A percentile compares a stretch with the other conserved stretches of the same genome.
Evolutionary conservation across 1,140 invertebrate species (phyloP).

Genomic region (Thereuonema tuberculata): DNA sequence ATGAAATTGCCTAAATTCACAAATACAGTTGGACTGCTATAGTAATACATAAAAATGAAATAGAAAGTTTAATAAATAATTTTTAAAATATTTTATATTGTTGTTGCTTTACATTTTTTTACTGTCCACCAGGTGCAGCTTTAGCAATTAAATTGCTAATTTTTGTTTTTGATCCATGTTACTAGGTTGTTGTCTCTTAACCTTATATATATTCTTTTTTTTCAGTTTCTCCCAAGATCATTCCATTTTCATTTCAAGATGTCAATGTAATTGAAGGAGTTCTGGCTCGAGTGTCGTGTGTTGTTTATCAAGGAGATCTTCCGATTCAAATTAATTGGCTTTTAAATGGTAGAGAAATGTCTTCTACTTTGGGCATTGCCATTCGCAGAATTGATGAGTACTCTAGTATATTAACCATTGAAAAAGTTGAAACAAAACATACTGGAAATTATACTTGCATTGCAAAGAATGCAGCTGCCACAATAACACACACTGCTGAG

Average conservation of each 20-base stretch:
- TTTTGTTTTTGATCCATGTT: too few relatives aligned
- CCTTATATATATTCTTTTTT: slow-evolving; percentile 1
- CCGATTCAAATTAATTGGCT: slow-evolving; percentile 56
- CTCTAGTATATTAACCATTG: slow-evolving; percentile 57
- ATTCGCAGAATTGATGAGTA: slow-evolving; percentile 29
- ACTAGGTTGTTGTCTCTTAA: too few relatives aligned
- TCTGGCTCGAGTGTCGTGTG: slow-evolving; percentile 17
- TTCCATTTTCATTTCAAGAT: slow-evolving; percentile 40
- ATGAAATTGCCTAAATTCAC: too few relatives aligned
- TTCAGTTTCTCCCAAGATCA: slow-evolving; percentile 34
- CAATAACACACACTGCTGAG: slow-evolving; percentile 27
- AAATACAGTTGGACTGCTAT: too few relatives aligned
- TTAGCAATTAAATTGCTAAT: too few relatives aligned
- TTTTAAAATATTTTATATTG: too few relatives aligned
- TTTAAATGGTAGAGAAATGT: neutral
- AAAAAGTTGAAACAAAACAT: slow-evolving; percentile 30
- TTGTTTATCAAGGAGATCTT: slow-evolving; percentile 49
- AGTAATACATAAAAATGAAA: too few relatives aligned
- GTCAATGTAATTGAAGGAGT: slow-evolving; percentile 16
- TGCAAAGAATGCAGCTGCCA: slow-evolving; percentile 26
- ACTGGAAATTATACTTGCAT: slow-evolving; percentile 26
- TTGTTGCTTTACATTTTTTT: too few relatives aligned
- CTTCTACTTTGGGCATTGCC: neutral
- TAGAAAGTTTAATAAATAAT: too few relatives aligned
- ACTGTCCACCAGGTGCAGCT: too few relatives aligned